Evolutionary conservation across 2,888 invertebrate genomes (phyloP).

Genomic region (Antheraea yamamai): DNA sequence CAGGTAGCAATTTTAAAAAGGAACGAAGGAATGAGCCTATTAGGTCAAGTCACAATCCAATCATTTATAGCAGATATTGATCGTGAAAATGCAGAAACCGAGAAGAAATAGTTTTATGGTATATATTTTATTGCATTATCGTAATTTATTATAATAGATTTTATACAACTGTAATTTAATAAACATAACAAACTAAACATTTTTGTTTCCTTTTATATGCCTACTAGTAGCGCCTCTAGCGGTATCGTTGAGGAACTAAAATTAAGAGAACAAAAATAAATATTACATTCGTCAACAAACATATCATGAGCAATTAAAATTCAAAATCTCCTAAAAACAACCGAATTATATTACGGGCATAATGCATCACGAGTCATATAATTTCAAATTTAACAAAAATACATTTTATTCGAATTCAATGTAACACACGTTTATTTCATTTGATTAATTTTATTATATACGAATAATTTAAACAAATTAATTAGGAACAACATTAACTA

Average conservation of each 20-base stretch:
- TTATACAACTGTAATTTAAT: background rate
- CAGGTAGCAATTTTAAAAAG: slow-evolving; percentile 90
- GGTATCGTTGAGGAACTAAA: background rate
- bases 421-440: too few species aligned
- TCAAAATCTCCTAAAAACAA: too few species aligned
- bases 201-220: background rate
- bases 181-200: background rate
- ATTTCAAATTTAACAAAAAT: too few species aligned
- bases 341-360: too few species aligned
- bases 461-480: too few species aligned
- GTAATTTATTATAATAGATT: background rate
- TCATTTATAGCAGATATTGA: slow-evolving; percentile 82
- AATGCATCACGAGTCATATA: too few species aligned
- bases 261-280: background rate
- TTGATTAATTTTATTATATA: too few species aligned
- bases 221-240: background rate
- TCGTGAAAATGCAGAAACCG: slow-evolving; percentile 6
- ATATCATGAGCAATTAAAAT: too few species aligned
- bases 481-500: too few species aligned
- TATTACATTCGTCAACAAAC: background rate
- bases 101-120: background rate
- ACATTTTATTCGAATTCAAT: too few species aligned
- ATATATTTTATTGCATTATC: background rate
- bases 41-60: slow-evolving; percentile 91
- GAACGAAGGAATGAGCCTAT: slow-evolving; percentile 83